Conservation (phyloP, 2,888 invertebrate species). For the Macroteleia sp. region DNA sequence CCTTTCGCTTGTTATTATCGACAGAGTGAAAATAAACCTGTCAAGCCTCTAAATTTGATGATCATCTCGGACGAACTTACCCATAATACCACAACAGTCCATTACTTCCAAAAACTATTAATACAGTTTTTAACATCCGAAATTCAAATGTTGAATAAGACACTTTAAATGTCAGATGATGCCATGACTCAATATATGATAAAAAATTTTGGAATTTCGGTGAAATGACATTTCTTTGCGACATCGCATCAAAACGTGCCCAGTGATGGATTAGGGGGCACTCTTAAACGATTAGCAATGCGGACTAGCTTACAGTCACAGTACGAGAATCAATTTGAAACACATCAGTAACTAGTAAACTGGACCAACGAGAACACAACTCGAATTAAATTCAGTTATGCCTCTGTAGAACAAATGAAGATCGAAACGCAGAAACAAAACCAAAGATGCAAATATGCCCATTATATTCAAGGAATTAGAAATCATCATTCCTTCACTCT, state of each 20-base stretch:
- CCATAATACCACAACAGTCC: conserved; percentile 43
- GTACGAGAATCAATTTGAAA: neutral
- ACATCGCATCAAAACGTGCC: no score
- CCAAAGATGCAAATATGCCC: neutral
- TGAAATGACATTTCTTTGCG: neutral
- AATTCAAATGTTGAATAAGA: neutral
- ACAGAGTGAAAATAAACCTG: no score
- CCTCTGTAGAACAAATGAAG: conserved; percentile 6
- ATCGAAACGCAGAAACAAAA: conserved; percentile 1
- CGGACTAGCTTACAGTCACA: conserved; percentile 2
- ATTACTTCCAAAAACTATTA: conserved; percentile 29
- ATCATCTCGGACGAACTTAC: neutral
- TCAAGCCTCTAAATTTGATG: no score
- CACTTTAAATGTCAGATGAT: conserved; percentile 43
- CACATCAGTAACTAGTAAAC: neutral
- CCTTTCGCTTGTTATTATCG: no score
- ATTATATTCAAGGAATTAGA: conserved; percentile 2
- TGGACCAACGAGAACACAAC: no score
- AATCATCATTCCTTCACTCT: neutral
- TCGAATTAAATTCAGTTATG: conserved; percentile 8
- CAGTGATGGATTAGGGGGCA: conserved; percentile 17
- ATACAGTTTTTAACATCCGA: neutral
- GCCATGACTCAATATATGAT: conserved; percentile 31
- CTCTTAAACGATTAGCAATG: conserved; percentile 17
- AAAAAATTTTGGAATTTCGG: conserved; percentile 27